Evolutionary conservation across 2,888 invertebrate species (phyloP).

Genomic region (Orgyia antiqua): DNA sequence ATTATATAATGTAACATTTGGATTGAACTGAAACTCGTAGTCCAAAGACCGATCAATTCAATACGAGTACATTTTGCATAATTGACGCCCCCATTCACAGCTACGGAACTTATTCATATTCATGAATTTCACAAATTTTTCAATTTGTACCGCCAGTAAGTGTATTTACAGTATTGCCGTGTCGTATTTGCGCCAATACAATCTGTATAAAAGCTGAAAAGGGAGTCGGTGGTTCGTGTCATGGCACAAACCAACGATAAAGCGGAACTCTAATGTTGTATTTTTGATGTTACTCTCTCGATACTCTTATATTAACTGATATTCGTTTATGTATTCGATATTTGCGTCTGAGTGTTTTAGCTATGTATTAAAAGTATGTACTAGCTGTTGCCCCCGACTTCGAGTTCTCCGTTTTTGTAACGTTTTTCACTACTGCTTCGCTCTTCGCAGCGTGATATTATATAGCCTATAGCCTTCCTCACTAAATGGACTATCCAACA

Average conservation of each 20-base stretch:
- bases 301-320: too few species aligned
- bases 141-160: conserved; percentile 64
- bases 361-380: too few species aligned
- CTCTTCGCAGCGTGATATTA: too few species aligned
- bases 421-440: too few species aligned
- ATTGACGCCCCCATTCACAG: conserved; percentile 71
- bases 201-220: conserved; percentile 60
- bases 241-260: conserved; percentile 41
- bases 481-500: too few species aligned
- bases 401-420: too few species aligned
- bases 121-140: conserved; percentile 73
- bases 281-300: too few species aligned
- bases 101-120: conserved; percentile 71
- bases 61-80: conserved; percentile 69
- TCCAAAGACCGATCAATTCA: conserved; percentile 52
- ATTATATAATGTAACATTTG: conserved; percentile 34
- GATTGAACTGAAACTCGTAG: conserved; percentile 39
- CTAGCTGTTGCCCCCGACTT: too few species aligned
- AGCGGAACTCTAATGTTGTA: conserved; percentile 51
- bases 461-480: too few species aligned
- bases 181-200: conserved; percentile 64
- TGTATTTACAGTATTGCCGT: conserved; percentile 63
- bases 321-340: too few species aligned
- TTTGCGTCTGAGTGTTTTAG: too few species aligned
- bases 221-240: conserved; percentile 33